phyloP scores from a whole-genome alignment of 2,113 vertebrate genomes.

The Oryzias curvinotus region DNA sequence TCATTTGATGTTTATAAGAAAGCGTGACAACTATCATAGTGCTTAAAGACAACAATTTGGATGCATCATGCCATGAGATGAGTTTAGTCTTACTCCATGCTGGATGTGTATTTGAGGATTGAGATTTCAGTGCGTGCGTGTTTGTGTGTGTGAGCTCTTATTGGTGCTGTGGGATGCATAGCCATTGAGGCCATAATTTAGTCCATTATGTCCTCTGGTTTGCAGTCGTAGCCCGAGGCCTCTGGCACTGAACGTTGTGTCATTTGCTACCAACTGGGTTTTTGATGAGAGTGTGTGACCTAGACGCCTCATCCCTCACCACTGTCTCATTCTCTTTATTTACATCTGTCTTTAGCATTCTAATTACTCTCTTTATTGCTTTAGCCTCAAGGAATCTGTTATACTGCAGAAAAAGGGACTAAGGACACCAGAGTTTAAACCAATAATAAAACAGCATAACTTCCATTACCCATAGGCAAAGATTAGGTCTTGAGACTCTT shows the following conservation, averaged over 20 bases:
- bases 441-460: constrained; percentile 85
- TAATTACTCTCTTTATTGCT: constrained; percentile 99
- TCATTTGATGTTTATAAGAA: too few relatives aligned
- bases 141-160: constrained; percentile 61
- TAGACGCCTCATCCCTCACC: constrained; percentile 90
- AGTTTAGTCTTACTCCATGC: constrained; percentile 21
- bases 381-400: constrained; percentile 93
- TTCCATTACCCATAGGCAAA: constrained; percentile 70
- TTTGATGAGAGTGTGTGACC: constrained; percentile 88
- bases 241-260: constrained; percentile 75
- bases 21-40: too few relatives aligned
- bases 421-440: constrained; percentile 84
- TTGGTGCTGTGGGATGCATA: constrained; percentile 68
- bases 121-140: constrained; percentile 21
- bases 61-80: constrained; percentile 51
- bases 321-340: constrained; percentile 97
- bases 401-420: constrained; percentile 68
- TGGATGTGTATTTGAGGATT: constrained; percentile 9
- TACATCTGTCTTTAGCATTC: constrained; percentile 99
- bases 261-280: constrained; percentile 87
- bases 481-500: constrained; percentile 59
- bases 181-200: constrained; percentile 80
- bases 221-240: constrained; percentile 81
- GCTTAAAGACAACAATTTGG: background rate
- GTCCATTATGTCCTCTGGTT: constrained; percentile 78